phyloP scores from a whole-genome alignment of 2,797 vertebrate genomes.

The Tangara arthus region DNA sequence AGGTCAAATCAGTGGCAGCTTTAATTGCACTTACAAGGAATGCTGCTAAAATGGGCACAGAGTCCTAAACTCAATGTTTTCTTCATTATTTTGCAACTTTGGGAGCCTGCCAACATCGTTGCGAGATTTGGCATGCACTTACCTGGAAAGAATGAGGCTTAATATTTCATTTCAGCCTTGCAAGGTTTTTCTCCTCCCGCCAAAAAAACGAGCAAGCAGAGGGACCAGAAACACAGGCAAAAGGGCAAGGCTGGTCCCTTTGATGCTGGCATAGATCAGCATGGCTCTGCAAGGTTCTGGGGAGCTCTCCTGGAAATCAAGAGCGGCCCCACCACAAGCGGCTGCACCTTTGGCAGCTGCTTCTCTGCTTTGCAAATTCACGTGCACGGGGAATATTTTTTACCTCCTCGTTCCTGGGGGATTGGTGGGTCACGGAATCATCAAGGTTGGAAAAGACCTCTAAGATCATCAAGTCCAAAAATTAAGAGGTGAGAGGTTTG shows the following conservation, averaged over 20 bases:
- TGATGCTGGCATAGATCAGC: not conserved
- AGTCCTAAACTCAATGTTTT: constrained; percentile 66
- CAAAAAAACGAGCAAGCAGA: not conserved
- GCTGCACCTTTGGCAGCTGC: not conserved
- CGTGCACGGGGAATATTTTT: not conserved
- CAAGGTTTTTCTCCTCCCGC: constrained; percentile 30
- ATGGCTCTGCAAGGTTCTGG: not conserved
- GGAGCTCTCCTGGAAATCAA: not conserved
- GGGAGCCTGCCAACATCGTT: constrained; percentile 59
- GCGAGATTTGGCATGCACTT: constrained; percentile 70
- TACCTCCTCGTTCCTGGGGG: not conserved
- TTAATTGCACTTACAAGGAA: constrained; percentile 56
- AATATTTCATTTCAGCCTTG: constrained; percentile 69
- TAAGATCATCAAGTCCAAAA: not conserved
- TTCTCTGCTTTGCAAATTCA: not conserved
- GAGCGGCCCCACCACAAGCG: not conserved
- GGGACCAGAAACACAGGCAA: not conserved
- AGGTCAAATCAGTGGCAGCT: constrained; percentile 35
- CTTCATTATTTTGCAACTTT: constrained; percentile 75
- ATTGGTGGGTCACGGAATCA: not conserved
- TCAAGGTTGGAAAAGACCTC: not conserved
- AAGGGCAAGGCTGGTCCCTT: not conserved
- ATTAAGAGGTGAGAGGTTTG: not conserved
- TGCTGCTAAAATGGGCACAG: constrained; percentile 51
- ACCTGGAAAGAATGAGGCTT: constrained; percentile 73